Percentiles rank a stretch among this genome's conserved stretches.
These are phyloP conservation scores for Vanessa tameamea DNA, from an alignment of 1,140 invertebrate species.

Conservation along the genomic window DNA sequence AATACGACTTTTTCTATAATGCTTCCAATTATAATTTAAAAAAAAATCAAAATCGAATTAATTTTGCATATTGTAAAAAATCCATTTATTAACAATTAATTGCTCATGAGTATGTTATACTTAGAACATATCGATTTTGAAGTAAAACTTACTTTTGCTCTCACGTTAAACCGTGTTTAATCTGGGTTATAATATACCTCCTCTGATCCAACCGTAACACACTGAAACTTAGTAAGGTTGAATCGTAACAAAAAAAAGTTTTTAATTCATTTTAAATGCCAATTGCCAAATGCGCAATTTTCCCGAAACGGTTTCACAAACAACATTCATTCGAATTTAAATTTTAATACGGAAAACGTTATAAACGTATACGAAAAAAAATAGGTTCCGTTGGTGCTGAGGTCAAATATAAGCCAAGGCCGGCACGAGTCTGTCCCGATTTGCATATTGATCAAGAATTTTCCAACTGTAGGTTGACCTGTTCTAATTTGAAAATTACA, in stretches of 20 bases:
- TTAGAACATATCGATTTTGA: no score
- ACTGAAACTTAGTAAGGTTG: background rate
- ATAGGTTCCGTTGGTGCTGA: background rate
- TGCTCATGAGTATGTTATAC: no score
- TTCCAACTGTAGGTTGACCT: conserved; percentile 14
- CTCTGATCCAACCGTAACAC: background rate
- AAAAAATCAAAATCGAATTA: no score
- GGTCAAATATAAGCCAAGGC: conserved; percentile 33
- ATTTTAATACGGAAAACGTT: conserved; percentile 12
- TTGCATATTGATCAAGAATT: conserved; percentile 47
- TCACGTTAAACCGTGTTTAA: no score
- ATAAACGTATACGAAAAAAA: background rate
- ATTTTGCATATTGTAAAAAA: no score
- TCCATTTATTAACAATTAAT: no score
- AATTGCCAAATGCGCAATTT: background rate
- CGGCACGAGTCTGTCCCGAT: conserved; percentile 34
- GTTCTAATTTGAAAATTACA: background rate
- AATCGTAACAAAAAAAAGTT: background rate
- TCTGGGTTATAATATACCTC: no score
- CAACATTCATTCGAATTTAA: background rate
- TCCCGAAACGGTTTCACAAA: background rate
- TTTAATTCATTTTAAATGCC: conserved; percentile 1
- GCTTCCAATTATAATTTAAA: no score
- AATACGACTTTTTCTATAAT: no score
- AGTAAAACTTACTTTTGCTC: no score